Evolutionary conservation across 1,140 invertebrate genomes (phyloP).

Genomic region (Antheraea mylitta): DNA sequence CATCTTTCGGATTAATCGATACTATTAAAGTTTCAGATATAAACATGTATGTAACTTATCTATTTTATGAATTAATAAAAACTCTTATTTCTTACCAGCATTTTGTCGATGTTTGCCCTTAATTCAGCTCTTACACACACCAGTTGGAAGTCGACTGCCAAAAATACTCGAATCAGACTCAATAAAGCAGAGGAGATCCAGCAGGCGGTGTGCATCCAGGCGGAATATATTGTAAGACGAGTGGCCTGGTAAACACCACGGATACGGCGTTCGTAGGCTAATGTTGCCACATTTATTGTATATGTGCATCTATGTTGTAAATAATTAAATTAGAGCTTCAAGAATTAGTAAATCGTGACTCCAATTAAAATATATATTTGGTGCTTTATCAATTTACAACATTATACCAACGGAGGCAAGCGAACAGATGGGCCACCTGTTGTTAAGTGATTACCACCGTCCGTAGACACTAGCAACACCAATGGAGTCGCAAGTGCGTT

Average conservation of each 20-base stretch:
- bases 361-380: too few relatives aligned
- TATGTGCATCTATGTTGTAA: conserved; percentile 48
- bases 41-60: too few relatives aligned
- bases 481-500: too few relatives aligned
- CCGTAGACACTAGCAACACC: too few relatives aligned
- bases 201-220: conserved; percentile 68
- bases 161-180: conserved; percentile 46
- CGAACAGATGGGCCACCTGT: too few relatives aligned
- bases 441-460: too few relatives aligned
- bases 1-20: too few relatives aligned
- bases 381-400: too few relatives aligned
- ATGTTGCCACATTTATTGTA: conserved; percentile 57
- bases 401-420: too few relatives aligned
- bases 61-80: too few relatives aligned
- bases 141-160: conserved; percentile 69
- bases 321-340: not conserved
- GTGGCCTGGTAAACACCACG: conserved; percentile 65
- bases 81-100: conserved; percentile 43
- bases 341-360: too few relatives aligned
- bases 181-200: conserved; percentile 60
- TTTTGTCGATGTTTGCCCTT: conserved; percentile 50
- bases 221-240: conserved; percentile 51
- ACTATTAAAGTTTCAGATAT: too few relatives aligned
- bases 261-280: conserved; percentile 58
- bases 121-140: conserved; percentile 55